A percentile compares a stretch with the other conserved stretches of the same genome.
Evolutionary conservation across 1,140 invertebrate genomes (phyloP).

Genomic region (Temnothorax curvispinosus): DNA sequence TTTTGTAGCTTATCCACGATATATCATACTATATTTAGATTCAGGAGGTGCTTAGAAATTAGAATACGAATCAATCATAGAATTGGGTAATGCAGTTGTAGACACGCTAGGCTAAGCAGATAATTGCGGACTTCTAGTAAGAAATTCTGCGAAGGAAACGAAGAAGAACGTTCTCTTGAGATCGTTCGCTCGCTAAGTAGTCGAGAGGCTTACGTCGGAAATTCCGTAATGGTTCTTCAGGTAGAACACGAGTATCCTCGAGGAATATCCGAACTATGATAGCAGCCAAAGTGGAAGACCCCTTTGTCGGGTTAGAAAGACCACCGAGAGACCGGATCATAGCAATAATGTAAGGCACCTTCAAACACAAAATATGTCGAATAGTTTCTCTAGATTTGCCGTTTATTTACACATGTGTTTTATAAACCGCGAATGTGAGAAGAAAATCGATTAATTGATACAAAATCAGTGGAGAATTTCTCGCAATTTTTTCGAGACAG

Average conservation of each 20-base stretch:
- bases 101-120: constrained; percentile 6
- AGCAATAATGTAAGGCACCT: neutral
- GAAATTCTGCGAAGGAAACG: constrained; percentile 18
- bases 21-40: neutral
- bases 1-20: neutral
- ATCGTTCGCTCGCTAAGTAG: constrained; percentile 47
- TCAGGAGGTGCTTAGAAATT: neutral
- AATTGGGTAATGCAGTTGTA: neutral
- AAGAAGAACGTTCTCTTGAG: constrained; percentile 35
- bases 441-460: neutral
- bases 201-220: constrained; percentile 55
- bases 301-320: constrained; percentile 22
- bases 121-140: constrained; percentile 28
- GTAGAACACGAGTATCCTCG: constrained; percentile 43
- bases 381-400: neutral
- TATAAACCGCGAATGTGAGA: neutral
- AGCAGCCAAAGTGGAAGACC: constrained; percentile 32
- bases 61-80: neutral
- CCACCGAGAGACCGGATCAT: constrained; percentile 9
- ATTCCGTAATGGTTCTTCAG: constrained; percentile 52
- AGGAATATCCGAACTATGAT: constrained; percentile 57
- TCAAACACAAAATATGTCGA: constrained; percentile 28
- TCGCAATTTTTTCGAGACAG: neutral
- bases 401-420: neutral
- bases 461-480: neutral